A percentile compares a stretch with the other conserved stretches of the same genome.
Conservation (phyloP, 2,113 vertebrate genomes). For the Semicossyphus pulcher region DNA sequence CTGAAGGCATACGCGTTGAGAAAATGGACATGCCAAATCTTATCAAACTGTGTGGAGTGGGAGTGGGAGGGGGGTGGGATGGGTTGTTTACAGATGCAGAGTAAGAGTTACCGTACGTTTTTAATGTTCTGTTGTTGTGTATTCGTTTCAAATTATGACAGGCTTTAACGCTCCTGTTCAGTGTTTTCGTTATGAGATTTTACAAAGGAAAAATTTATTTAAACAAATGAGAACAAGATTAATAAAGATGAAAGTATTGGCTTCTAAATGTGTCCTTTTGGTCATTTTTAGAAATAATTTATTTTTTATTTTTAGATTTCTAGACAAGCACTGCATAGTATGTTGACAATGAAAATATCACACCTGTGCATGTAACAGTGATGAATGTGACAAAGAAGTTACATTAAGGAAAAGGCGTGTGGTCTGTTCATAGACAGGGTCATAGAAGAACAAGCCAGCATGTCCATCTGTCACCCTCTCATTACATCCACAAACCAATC, state of each 20-base stretch:
- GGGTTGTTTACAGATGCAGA: slow-evolving; percentile 85
- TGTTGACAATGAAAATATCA: too few relatives aligned
- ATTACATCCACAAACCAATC: slow-evolving; percentile 56
- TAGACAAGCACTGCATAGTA: too few relatives aligned
- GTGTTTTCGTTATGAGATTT: slow-evolving; percentile 86
- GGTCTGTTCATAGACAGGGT: background rate
- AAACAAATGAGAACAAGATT: slow-evolving; percentile 85
- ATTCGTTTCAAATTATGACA: slow-evolving; percentile 86
- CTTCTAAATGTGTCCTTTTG: slow-evolving; percentile 66
- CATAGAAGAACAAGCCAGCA: slow-evolving; percentile 26
- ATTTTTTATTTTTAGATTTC: too few relatives aligned
- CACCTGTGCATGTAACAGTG: background rate
- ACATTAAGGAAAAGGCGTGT: background rate
- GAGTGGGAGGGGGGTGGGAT: slow-evolving; percentile 60
- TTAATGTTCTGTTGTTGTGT: slow-evolving; percentile 84
- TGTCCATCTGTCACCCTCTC: slow-evolving; percentile 53
- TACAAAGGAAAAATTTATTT: slow-evolving; percentile 86
- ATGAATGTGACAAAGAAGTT: background rate
- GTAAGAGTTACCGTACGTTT: slow-evolving; percentile 82
- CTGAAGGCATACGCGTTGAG: slow-evolving; percentile 81
- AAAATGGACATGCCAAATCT: slow-evolving; percentile 86
- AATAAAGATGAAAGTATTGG: slow-evolving; percentile 86
- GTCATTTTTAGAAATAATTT: slow-evolving; percentile 5
- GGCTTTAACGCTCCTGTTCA: slow-evolving; percentile 88
- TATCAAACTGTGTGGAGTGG: slow-evolving; percentile 82